phyloP scores from a whole-genome alignment of 2,888 invertebrate genomes.

The Galerucella calmariensis region DNA sequence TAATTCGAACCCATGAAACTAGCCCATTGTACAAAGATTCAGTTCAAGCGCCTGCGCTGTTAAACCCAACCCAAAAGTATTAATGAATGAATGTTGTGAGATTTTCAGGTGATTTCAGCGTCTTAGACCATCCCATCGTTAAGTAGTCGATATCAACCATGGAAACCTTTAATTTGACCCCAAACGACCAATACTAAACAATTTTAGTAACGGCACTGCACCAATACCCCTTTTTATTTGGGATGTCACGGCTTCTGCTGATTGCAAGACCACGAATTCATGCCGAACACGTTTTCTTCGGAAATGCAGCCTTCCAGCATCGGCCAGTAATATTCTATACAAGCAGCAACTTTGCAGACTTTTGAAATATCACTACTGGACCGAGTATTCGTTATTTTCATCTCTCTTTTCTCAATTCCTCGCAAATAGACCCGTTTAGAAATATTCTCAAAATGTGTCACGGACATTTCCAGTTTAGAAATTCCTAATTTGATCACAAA shows the following conservation, averaged over 20 bases:
- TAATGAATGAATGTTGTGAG: too few relatives aligned
- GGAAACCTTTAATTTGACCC: too few relatives aligned
- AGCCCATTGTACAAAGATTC: too few relatives aligned
- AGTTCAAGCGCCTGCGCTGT: too few relatives aligned
- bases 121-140: too few relatives aligned
- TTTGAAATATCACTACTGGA: constrained; percentile 40
- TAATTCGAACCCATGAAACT: too few relatives aligned
- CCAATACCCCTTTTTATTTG: constrained; percentile 29
- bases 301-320: constrained; percentile 53
- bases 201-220: constrained; percentile 53
- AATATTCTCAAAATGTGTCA: not conserved
- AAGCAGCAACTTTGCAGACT: constrained; percentile 48
- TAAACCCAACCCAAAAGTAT: too few relatives aligned
- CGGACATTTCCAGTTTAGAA: too few relatives aligned
- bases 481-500: too few relatives aligned
- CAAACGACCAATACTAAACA: not conserved
- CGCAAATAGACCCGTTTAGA: not conserved
- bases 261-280: constrained; percentile 60
- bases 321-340: constrained; percentile 58
- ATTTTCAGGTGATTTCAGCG: too few relatives aligned
- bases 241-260: constrained; percentile 61
- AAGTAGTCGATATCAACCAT: too few relatives aligned
- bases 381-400: constrained; percentile 33
- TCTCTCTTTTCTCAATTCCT: constrained; percentile 16
- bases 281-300: constrained; percentile 62